Evolutionary conservation across 2,888 invertebrate genomes (phyloP), one percentile per base, ranked within the genome.

Genomic region (Tipula lateralis): DNA sequence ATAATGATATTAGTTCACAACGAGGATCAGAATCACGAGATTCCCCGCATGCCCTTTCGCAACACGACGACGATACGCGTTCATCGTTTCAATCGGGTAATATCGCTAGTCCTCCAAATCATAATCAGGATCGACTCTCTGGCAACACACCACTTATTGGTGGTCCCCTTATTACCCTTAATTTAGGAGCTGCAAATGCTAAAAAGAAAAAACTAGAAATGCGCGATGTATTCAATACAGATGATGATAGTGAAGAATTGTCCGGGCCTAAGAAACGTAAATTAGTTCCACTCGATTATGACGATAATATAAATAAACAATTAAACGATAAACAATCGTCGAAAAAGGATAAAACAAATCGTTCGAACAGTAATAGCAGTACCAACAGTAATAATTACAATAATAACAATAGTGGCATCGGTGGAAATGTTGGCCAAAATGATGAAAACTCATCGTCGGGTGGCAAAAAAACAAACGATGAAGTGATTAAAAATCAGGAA

Each of bases 171-270:
- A 91, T 92, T 86, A 91, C 91, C 85, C 87, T 90, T 84, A 90
- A 89, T 85, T 89, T 91, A 85, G 89, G 89, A 85, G 89, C 88
- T 81, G 89, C 88, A 86, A 88, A 89, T 85, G 91, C 91, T 87
- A 91, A 92, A 86, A 94, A 94, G 87, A 95, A 95, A 90, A 96
- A 95, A 89, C 91, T 95, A 86, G 95, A 95, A 86, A 93, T 96
- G 0, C 94, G 95, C 86, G 96, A 96, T 88, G 96, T 96, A 2
- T 97, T 97, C 88, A 96, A 96, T 90, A 95, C 94, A 85, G 96
- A 96, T 87, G 96, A 96, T 87, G 95, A 95, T 87, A 92, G 92
- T 86, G 94, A 94, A 85, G 91, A 91, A 85, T 88, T 90, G 83
- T 91, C 87, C 85, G 89, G 88, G 87, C 88, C 90, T 85, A 95